These are phyloP conservation scores for Syngnathus rostellatus DNA, from an alignment of 2,797 vertebrate species.

Conservation along the genomic window DNA sequence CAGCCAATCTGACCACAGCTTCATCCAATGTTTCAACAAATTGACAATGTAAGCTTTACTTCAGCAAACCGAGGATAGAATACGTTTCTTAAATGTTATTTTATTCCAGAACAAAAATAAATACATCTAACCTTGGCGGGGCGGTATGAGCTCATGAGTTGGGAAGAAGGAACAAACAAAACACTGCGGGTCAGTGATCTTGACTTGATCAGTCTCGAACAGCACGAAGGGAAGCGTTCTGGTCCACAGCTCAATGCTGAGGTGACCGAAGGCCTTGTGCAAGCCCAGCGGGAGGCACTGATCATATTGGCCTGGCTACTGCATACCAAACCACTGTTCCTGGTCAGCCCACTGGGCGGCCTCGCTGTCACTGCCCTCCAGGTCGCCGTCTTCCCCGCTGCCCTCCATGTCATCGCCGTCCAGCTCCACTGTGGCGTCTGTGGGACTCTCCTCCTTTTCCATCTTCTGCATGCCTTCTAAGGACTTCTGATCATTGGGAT, in stretches of 20 bases:
- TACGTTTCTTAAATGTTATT: neutral
- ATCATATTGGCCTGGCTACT: constrained; percentile 58
- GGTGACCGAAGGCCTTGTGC: neutral
- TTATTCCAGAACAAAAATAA: neutral
- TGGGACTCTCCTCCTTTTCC: constrained; percentile 98
- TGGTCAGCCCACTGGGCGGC: constrained; percentile 98
- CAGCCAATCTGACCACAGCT: neutral
- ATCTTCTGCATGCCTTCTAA: constrained; percentile 98
- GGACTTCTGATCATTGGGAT: constrained; percentile 98
- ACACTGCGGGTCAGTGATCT: neutral
- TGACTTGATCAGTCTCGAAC: neutral
- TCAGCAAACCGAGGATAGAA: neutral
- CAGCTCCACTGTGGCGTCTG: constrained; percentile 93
- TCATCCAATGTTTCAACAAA: neutral
- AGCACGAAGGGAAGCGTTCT: neutral
- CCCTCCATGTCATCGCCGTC: constrained; percentile 99
- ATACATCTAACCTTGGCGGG: neutral
- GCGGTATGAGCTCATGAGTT: neutral
- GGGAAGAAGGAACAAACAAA: neutral
- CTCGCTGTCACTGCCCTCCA: constrained; percentile 97
- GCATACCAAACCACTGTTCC: constrained; percentile 99
- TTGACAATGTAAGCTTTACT: neutral
- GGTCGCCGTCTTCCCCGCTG: constrained; percentile 93
- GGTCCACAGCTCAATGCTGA: neutral
- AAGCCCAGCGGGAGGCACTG: too few species aligned